These are phyloP conservation scores for Phortica magna DNA, from an alignment of 2,888 invertebrate genomes.

Conservation along the genomic window DNA sequence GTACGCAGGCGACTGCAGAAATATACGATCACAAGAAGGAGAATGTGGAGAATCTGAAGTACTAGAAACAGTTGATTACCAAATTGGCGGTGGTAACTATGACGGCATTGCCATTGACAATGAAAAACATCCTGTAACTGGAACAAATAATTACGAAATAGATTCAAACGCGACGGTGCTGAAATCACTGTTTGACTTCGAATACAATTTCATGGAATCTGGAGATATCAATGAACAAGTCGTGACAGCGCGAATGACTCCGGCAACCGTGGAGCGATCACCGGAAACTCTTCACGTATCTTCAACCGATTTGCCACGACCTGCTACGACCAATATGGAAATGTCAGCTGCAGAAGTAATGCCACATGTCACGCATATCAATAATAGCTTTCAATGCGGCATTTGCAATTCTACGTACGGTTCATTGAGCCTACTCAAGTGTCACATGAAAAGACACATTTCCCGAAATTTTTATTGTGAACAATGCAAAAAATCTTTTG, in stretches of 20 bases:
- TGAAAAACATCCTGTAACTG: neutral
- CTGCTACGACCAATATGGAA: neutral
- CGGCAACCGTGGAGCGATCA: neutral
- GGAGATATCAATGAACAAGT: neutral
- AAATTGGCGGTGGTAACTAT: neutral
- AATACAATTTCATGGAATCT: neutral
- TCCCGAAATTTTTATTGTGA: conserved; percentile 52
- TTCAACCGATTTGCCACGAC: neutral
- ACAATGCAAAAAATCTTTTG: conserved; percentile 58
- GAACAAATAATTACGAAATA: conserved; percentile 2
- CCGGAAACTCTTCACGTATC: neutral
- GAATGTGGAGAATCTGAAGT: neutral
- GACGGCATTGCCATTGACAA: neutral
- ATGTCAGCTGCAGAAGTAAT: conserved; percentile 1
- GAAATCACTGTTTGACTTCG: neutral
- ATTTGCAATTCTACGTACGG: conserved; percentile 65
- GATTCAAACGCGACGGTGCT: neutral
- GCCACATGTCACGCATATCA: conserved; percentile 32
- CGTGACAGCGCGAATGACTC: neutral
- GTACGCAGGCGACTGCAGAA: conserved; percentile 30
- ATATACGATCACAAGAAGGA: neutral
- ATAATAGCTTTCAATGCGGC: conserved; percentile 58
- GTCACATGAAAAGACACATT: conserved; percentile 66
- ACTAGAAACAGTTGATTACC: neutral
- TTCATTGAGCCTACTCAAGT: conserved; percentile 60